Evolutionary conservation across 2,888 invertebrate species (phyloP).

Genomic region (Chrysopilus asiliformis): DNA sequence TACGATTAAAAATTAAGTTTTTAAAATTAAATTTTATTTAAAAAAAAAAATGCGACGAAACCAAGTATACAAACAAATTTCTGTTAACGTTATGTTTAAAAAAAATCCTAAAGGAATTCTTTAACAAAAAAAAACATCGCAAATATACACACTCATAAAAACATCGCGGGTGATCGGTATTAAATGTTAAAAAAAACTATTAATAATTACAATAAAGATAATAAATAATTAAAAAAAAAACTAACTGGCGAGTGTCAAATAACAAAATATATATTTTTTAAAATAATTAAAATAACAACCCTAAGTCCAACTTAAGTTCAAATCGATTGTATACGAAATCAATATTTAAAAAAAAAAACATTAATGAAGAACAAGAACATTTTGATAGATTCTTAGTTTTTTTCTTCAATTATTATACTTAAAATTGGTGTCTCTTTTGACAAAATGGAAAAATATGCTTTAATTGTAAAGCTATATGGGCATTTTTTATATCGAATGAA

Average conservation of each 20-base stretch:
- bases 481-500: slow-evolving; percentile 25
- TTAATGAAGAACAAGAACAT: slow-evolving; percentile 9
- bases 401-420: slow-evolving; percentile 2
- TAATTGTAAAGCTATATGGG: slow-evolving; percentile 34
- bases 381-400: slow-evolving; percentile 7
- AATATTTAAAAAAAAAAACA: slow-evolving; percentile 10
- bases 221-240: slow-evolving; percentile 12
- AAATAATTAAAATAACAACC: too few relatives aligned
- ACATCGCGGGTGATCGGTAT: slow-evolving; percentile 8
- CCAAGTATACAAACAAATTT: background rate
- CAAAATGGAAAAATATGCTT: slow-evolving; percentile 15
- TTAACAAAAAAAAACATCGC: background rate
- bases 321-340: slow-evolving; percentile 27
- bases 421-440: slow-evolving; percentile 6
- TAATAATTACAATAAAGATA: too few relatives aligned
- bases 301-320: slow-evolving; percentile 37
- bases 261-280: too few relatives aligned
- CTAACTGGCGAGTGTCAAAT: too few relatives aligned
- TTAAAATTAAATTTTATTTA: too few relatives aligned
- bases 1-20: too few relatives aligned
- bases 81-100: background rate
- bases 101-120: background rate
- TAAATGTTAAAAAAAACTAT: too few relatives aligned
- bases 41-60: background rate
- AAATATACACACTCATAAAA: slow-evolving; percentile 8